These are phyloP conservation scores for Neomonachus schauinslandi DNA, from an alignment of 2,113 vertebrate species.

Conservation along the genomic window DNA sequence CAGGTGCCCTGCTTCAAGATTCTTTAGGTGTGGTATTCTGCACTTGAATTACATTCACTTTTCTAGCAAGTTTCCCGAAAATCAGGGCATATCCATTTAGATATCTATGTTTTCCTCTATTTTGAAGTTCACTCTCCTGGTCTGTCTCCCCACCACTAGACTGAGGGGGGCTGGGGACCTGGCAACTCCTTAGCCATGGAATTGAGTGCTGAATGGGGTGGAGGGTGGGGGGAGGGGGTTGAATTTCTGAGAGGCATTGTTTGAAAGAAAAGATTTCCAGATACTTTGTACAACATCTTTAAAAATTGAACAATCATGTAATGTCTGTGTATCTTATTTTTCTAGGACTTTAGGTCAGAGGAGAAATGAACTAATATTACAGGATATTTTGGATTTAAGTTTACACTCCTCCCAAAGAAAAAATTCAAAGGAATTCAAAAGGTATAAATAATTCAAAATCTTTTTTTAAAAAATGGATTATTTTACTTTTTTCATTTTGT, in stretches of 20 bases:
- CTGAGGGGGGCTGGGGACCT: not conserved
- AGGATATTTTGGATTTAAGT: constrained; percentile 43
- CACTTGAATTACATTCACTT: not conserved
- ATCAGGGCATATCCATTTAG: not conserved
- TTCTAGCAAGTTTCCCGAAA: not conserved
- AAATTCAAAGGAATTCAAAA: not conserved
- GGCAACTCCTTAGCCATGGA: not conserved
- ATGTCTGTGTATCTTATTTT: constrained; percentile 8
- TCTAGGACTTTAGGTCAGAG: not conserved
- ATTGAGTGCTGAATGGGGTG: not conserved
- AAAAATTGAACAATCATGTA: not conserved
- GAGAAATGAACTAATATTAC: not conserved
- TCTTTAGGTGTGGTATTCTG: not conserved
- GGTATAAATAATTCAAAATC: not conserved
- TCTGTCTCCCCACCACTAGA: not conserved
- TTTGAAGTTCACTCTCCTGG: not conserved
- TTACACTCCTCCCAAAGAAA: constrained; percentile 11
- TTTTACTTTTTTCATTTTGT: constrained; percentile 8
- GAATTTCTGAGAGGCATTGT: not conserved
- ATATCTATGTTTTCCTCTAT: not conserved
- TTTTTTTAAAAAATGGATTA: not conserved
- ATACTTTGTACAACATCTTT: not conserved
- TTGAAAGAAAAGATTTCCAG: not conserved
- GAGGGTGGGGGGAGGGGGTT: fast-evolving
- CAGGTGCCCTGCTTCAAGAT: not conserved